Evolutionary conservation across 2,797 vertebrate genomes (phyloP), one percentile per base, ranked within the genome.

Genomic region (Telmatherina bonti): DNA sequence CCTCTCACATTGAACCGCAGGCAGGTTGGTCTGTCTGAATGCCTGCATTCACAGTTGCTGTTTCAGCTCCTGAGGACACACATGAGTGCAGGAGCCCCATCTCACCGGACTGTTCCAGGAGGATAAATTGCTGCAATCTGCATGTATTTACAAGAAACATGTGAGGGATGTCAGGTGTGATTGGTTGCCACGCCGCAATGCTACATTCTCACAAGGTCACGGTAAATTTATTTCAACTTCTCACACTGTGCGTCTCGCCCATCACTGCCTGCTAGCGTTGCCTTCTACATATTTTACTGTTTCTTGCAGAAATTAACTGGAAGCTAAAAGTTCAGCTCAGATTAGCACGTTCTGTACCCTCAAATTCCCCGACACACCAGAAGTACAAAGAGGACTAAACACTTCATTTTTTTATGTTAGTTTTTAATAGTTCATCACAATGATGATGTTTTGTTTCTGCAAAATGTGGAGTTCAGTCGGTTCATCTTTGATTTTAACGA

Each of bases 101-200:
- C 45, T 62, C 16, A 57, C 26, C 16, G 6, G 24, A 33, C 15
- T 24, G 51, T 49, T 68, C 68, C 49, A 7, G 5, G 4, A 33
- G 57, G 76, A 88, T 74, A 82, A 85, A 53, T 58, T 30, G 69
- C 53, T 35, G 12, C 13, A 31, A 76, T 83, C 74, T 76, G 58
- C 70, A 83, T 85, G 22, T 66, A 45, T 78, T 67, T 62, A 62
- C 52, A 51, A 16, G 59, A 65, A 72, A 83, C 53, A 64, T 49
- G 57, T 59, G 60, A 71, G 62, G 63, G 71, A 16, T 53, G 57
- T 67, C 67, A 35, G 54, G 18, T 64, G 53, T 33, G 74, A 74
- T 55, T 59, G 65, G 52, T 70, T 57, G 36, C 4, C 13, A 12
- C 11, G 29, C 10, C 1, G 7, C 3, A 1, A 12, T 38, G 43